phyloP scores from a whole-genome alignment of 2,888 invertebrate genomes.

The Lymantria monacha region DNA sequence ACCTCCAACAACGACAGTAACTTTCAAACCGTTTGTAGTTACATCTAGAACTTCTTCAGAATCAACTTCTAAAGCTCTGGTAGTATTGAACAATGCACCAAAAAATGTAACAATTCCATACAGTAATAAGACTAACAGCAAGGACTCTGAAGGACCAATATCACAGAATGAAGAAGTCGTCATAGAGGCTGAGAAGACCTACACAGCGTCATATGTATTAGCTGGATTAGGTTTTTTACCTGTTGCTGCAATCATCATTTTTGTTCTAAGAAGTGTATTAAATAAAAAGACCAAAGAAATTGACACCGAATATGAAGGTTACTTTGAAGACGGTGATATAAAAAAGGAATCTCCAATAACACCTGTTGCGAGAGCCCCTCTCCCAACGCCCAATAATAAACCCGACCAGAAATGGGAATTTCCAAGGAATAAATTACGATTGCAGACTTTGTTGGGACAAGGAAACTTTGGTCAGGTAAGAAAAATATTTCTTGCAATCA shows the following conservation, averaged over 20 bases:
- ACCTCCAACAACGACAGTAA: slow-evolving; percentile 37
- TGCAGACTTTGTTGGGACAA: slow-evolving; percentile 91
- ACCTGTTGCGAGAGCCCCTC: slow-evolving; percentile 80
- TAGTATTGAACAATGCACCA: slow-evolving; percentile 40
- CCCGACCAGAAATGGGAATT: slow-evolving; percentile 88
- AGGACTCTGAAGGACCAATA: slow-evolving; percentile 38
- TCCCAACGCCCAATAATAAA: slow-evolving; percentile 77
- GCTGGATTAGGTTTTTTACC: slow-evolving; percentile 84
- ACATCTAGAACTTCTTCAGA: slow-evolving; percentile 75
- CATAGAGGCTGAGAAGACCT: slow-evolving; percentile 82
- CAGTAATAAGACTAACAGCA: slow-evolving; percentile 41
- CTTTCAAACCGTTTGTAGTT: slow-evolving; percentile 55
- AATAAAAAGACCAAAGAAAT: slow-evolving; percentile 80
- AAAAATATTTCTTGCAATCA: too few relatives aligned
- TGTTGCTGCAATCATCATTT: slow-evolving; percentile 80
- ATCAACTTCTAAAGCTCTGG: slow-evolving; percentile 54
- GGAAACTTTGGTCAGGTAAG: slow-evolving; percentile 91
- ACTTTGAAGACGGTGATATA: slow-evolving; percentile 81
- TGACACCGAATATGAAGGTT: slow-evolving; percentile 83
- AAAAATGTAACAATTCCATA: slow-evolving; percentile 37
- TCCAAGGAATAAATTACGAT: slow-evolving; percentile 87
- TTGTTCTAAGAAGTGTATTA: slow-evolving; percentile 79
- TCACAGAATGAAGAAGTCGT: slow-evolving; percentile 76
- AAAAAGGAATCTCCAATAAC: slow-evolving; percentile 78
- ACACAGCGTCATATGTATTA: slow-evolving; percentile 83